Conservation (phyloP, 2,113 vertebrate genomes). For the Micromys minutus region DNA sequence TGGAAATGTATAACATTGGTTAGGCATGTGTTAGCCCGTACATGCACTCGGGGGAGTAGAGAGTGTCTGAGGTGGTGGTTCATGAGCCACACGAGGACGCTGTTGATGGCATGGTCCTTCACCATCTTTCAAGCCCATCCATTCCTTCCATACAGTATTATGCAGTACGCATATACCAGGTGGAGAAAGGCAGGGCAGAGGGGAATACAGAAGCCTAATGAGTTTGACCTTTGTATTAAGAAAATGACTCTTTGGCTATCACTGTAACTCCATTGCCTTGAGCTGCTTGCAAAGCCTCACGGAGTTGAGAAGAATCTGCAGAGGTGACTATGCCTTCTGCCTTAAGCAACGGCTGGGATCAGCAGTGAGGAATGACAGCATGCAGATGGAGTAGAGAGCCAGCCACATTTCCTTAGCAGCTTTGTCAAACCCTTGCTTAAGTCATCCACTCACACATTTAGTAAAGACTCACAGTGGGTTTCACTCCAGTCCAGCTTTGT, state of each 20-base stretch:
- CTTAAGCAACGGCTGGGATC: not conserved
- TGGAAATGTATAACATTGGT: not conserved
- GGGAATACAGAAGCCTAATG: not conserved
- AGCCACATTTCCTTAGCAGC: not conserved
- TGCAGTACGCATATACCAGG: not conserved
- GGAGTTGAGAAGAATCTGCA: not conserved
- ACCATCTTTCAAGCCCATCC: not conserved
- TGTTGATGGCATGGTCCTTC: fast-evolving
- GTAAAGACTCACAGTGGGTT: not conserved
- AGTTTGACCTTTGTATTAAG: not conserved
- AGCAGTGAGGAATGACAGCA: not conserved
- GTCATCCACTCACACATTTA: not conserved
- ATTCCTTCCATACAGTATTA: not conserved
- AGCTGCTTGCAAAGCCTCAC: not conserved
- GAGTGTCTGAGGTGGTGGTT: not conserved
- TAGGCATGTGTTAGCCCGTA: not conserved
- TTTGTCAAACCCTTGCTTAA: not conserved
- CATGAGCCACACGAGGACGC: not conserved
- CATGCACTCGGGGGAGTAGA: fast-evolving
- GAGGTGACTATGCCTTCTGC: not conserved
- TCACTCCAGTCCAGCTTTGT: not conserved
- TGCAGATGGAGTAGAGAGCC: not conserved
- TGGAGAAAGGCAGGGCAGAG: not conserved
- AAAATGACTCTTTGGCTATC: not conserved
- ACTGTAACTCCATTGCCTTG: not conserved